These are phyloP conservation scores for Poicephalus meyeri DNA, from an alignment of 2,113 vertebrate species.

Conservation along the genomic window DNA sequence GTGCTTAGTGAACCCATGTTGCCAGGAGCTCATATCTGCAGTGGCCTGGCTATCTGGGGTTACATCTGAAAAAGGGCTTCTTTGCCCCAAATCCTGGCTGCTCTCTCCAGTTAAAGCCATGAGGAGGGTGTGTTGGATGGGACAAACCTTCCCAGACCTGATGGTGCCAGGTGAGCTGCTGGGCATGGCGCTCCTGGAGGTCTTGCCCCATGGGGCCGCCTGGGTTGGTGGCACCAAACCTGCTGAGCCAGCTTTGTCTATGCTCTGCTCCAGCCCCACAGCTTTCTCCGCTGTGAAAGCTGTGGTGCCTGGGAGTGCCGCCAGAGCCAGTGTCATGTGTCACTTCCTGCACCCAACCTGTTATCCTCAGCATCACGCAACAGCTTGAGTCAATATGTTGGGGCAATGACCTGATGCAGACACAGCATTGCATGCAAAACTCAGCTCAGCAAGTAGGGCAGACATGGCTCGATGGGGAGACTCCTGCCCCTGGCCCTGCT, in stretches of 20 bases:
- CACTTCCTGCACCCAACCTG: neutral
- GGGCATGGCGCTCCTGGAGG: neutral
- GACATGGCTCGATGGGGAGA: accelerated
- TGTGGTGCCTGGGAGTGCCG: neutral
- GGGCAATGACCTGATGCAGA: neutral
- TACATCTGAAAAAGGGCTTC: neutral
- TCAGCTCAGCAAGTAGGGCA: neutral
- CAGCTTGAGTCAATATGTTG: neutral
- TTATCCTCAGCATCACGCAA: neutral
- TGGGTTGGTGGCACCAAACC: neutral
- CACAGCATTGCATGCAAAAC: neutral
- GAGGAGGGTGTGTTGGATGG: neutral
- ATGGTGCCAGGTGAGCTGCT: neutral
- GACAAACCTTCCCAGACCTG: neutral
- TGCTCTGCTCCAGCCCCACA: accelerated
- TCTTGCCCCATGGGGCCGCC: neutral
- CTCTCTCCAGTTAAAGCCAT: neutral
- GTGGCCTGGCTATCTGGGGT: neutral
- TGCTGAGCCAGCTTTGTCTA: neutral
- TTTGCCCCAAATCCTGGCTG: neutral
- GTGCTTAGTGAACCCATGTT: neutral
- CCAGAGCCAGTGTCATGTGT: neutral
- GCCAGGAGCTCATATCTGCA: neutral
- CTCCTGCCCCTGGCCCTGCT: accelerated
- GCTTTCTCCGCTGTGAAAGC: neutral